Evolutionary conservation across 2,888 invertebrate species (phyloP).

Genomic region (Diadegma fenestrale): DNA sequence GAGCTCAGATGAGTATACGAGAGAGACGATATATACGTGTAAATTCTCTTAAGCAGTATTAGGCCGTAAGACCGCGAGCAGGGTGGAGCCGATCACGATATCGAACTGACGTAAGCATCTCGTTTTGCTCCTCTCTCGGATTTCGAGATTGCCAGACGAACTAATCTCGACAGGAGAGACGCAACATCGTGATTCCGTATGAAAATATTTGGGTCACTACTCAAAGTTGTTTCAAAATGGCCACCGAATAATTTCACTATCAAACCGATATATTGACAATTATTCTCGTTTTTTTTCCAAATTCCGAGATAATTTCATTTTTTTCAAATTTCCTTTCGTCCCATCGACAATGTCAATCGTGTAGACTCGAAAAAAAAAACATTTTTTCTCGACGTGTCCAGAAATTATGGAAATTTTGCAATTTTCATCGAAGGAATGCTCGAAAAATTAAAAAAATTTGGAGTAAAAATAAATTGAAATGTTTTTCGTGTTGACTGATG

Average conservation of each 20-base stretch:
- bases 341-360: too few relatives aligned
- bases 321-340: neutral
- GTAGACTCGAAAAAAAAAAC: too few relatives aligned
- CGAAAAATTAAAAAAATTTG: constrained; percentile 30
- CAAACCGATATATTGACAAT: neutral
- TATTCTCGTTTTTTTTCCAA: neutral
- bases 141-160: constrained; percentile 60
- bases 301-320: neutral
- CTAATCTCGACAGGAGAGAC: constrained; percentile 34
- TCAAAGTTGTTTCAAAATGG: neutral
- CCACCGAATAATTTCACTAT: neutral
- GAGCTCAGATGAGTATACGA: constrained; percentile 55
- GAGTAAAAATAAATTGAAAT: constrained; percentile 57
- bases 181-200: constrained; percentile 46
- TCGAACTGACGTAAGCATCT: constrained; percentile 83
- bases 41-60: constrained; percentile 37
- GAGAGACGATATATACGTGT: constrained; percentile 9
- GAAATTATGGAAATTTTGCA: neutral
- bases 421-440: neutral
- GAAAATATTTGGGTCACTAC: constrained; percentile 34
- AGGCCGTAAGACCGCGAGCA: constrained; percentile 69
- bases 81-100: constrained; percentile 84
- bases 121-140: constrained; percentile 76
- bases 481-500: constrained; percentile 35
- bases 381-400: neutral